Evolutionary conservation across 92 coral and sea anemone species (phyloP), one percentile per base, ranked within the genome.

Genomic region (Phenganax subtilis): DNA sequence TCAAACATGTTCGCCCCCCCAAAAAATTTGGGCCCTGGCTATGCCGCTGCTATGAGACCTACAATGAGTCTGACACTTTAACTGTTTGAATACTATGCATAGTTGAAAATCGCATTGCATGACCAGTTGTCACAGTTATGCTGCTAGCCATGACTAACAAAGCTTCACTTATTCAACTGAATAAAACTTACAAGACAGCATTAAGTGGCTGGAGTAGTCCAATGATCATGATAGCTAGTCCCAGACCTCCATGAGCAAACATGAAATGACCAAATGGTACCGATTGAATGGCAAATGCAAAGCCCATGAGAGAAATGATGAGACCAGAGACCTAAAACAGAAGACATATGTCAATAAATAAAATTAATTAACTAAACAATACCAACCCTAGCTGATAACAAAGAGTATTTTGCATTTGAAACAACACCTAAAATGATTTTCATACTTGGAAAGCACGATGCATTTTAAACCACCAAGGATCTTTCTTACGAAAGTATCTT

Each of bases 401-500:
- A 7, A 59, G 25, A 12, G 1, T 0, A 12, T 12, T 12, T 20
- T 7, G 7, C 65, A 59, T 59, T 7, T 59, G 16, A 14, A 59
- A 1, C 65, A 14, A 14, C 25, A 1, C 25, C 15, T 59, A 20
- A 59, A 59, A 59, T 12, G 16, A 7, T 7, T 31, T 20, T 76
- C 71, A 30, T 83, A 93, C 98, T 92, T 94, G 98, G 53, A 94
- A 80, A 4, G 79, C 93, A 27, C 94, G 82, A 85, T 94, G 98
- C 98, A 94, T 94, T 68, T 94, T 94, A 28, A 94, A 94, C 98
- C 98, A 94, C 97, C 97, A 94, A 0, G 98, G 92, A 58, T 92
- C 92, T 74, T 44, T 87, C 84, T 91, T 90, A 12, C 98, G 85
- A 66, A 91, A 94, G 72, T 94, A 94, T 12, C 98, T 90, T 47